A percentile compares a stretch with the other conserved stretches of the same genome.
Evolutionary conservation across 1,140 invertebrate species (phyloP).

Genomic region (Drosophila erecta): DNA sequence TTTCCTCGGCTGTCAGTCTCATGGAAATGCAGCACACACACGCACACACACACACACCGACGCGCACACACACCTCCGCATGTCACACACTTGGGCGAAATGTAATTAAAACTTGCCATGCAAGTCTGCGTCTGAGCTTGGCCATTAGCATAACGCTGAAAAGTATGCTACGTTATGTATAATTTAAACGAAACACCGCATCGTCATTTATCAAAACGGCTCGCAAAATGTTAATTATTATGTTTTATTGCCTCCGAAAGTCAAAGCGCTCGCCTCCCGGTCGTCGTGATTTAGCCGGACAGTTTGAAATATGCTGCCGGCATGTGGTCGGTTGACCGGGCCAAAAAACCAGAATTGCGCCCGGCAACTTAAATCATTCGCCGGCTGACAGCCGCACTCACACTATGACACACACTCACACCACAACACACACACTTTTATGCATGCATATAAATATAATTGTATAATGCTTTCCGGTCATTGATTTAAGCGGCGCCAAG

Average conservation of each 20-base stretch:
- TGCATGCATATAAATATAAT: slow-evolving; percentile 40
- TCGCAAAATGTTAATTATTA: slow-evolving; percentile 78
- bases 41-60: slow-evolving; percentile 8
- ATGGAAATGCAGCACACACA: slow-evolving; percentile 55
- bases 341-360: slow-evolving; percentile 33
- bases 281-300: slow-evolving; percentile 56
- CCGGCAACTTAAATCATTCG: slow-evolving; percentile 56
- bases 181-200: slow-evolving; percentile 63
- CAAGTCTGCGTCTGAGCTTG: slow-evolving; percentile 72
- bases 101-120: slow-evolving; percentile 80
- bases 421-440: slow-evolving; percentile 1
- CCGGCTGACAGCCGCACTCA: slow-evolving; percentile 30
- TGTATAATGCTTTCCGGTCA: slow-evolving; percentile 58
- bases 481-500: slow-evolving; percentile 49
- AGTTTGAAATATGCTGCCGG: slow-evolving; percentile 67
- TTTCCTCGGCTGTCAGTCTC: slow-evolving; percentile 52
- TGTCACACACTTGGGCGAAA: slow-evolving; percentile 62
- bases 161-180: slow-evolving; percentile 61
- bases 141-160: slow-evolving; percentile 70
- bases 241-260: slow-evolving; percentile 64
- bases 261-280: slow-evolving; percentile 1
- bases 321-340: slow-evolving; percentile 48
- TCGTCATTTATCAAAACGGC: slow-evolving; percentile 74
- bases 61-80: slow-evolving; percentile 34
- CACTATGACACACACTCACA: background rate